A percentile compares a stretch with the other conserved stretches of the same genome.
Evolutionary conservation across 2,888 invertebrate genomes (phyloP).

Genomic region (Philaethria dido): DNA sequence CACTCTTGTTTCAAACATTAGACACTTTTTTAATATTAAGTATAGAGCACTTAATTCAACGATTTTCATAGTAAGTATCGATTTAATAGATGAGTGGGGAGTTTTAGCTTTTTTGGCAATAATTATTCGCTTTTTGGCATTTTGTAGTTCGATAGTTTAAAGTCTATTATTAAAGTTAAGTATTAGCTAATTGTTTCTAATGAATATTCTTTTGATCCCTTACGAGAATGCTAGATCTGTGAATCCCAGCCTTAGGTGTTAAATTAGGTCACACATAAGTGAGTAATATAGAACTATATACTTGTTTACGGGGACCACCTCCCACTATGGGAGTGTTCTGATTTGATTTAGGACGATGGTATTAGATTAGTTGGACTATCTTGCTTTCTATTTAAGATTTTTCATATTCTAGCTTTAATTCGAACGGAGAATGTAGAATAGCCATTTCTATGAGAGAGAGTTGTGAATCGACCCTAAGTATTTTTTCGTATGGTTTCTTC

Average conservation of each 20-base stretch:
- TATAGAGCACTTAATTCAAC: constrained; percentile 69
- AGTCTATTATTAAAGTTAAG: constrained; percentile 63
- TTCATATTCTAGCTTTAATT: constrained; percentile 66
- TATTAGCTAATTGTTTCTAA: constrained; percentile 57
- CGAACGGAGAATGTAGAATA: constrained; percentile 53
- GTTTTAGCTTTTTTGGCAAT: constrained; percentile 79
- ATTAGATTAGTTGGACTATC: constrained; percentile 59
- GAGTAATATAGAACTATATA: constrained; percentile 51
- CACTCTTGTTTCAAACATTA: constrained; percentile 41
- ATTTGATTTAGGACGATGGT: constrained; percentile 60
- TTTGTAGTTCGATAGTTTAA: constrained; percentile 69
- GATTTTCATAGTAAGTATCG: constrained; percentile 60
- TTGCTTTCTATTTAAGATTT: constrained; percentile 69
- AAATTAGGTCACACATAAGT: constrained; percentile 64
- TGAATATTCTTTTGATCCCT: constrained; percentile 57
- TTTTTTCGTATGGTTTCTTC: constrained; percentile 52
- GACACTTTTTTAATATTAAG: constrained; percentile 45
- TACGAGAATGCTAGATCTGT: constrained; percentile 71
- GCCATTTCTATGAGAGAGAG: constrained; percentile 64
- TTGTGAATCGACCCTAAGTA: constrained; percentile 70
- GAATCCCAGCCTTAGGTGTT: constrained; percentile 70
- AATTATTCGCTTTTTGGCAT: constrained; percentile 75
- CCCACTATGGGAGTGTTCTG: constrained; percentile 69
- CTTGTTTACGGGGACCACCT: constrained; percentile 78
- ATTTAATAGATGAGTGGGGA: constrained; percentile 48